These are phyloP conservation scores for Dioctria linearis DNA, from an alignment of 2,888 invertebrate species.

Conservation along the genomic window DNA sequence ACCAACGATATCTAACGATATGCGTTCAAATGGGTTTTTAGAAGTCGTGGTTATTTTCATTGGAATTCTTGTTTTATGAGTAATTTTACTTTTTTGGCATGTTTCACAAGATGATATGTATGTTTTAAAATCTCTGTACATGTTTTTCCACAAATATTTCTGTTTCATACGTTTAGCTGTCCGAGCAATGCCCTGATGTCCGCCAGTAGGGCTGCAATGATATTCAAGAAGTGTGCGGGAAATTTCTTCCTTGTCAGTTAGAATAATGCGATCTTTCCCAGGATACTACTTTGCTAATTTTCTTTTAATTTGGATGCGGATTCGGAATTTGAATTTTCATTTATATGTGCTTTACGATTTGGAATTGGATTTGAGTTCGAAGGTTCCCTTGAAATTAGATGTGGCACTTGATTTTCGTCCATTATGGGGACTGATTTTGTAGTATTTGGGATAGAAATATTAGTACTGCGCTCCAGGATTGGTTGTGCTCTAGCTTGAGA, in stretches of 20 bases:
- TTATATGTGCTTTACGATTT: too few relatives aligned
- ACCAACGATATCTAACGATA: constrained; percentile 62
- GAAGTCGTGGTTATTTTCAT: constrained; percentile 51
- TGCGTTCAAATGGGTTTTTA: neutral
- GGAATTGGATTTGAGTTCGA: too few relatives aligned
- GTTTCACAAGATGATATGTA: constrained; percentile 18
- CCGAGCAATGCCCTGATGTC: neutral
- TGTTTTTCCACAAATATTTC: constrained; percentile 32
- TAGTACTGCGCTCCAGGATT: too few relatives aligned
- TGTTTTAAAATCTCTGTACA: constrained; percentile 48
- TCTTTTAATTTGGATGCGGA: too few relatives aligned
- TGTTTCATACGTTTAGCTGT: neutral
- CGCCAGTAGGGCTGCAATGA: constrained; percentile 15
- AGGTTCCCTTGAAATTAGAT: too few relatives aligned
- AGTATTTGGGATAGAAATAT: too few relatives aligned
- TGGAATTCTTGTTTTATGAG: constrained; percentile 29
- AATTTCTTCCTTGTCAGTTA: neutral
- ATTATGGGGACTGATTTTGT: neutral
- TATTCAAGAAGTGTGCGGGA: neutral
- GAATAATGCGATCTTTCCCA: too few relatives aligned
- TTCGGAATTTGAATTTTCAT: too few relatives aligned
- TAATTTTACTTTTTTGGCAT: constrained; percentile 43
- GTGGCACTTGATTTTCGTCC: too few relatives aligned
- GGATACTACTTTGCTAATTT: too few relatives aligned
- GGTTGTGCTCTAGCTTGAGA: too few relatives aligned